Percentiles rank a stretch among this genome's conserved stretches.
Conservation (phyloP, 2,888 invertebrate species). For the Crossocerus cetratus region DNA sequence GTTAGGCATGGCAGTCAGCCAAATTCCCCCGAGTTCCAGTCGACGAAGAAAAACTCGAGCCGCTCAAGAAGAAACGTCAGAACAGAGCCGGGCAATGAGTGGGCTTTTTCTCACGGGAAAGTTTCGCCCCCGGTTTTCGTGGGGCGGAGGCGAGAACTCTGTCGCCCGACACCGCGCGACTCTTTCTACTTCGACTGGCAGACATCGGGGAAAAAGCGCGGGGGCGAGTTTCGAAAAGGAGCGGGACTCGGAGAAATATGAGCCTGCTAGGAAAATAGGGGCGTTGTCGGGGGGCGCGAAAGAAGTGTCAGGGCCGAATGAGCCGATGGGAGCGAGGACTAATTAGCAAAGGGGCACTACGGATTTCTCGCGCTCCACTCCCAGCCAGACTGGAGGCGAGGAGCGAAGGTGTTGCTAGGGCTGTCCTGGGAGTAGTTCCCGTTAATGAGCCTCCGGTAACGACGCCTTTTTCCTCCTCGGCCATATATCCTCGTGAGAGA, state of each 20-base stretch:
- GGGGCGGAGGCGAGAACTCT: background rate
- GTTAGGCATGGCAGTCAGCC: slow-evolving; percentile 53
- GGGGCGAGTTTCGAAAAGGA: background rate
- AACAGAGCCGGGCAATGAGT: slow-evolving; percentile 4
- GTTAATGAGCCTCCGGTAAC: slow-evolving; percentile 73
- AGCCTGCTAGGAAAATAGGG: slow-evolving; percentile 5
- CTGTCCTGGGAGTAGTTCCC: slow-evolving; percentile 70
- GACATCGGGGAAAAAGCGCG: background rate
- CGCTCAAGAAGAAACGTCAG: slow-evolving; percentile 2
- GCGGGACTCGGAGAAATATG: slow-evolving; percentile 16
- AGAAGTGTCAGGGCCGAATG: slow-evolving; percentile 32
- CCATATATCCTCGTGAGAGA: slow-evolving; percentile 60
- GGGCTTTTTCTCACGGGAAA: background rate
- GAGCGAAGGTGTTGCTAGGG: slow-evolving; percentile 64
- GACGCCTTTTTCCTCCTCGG: slow-evolving; percentile 66
- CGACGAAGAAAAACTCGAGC: slow-evolving; percentile 1
- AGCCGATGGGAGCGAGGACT: slow-evolving; percentile 45
- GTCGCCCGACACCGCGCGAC: too few species aligned
- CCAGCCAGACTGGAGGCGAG: slow-evolving; percentile 29
- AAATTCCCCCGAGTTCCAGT: slow-evolving; percentile 41
- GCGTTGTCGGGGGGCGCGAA: slow-evolving; percentile 13
- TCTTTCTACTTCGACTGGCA: background rate
- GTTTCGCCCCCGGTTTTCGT: background rate
- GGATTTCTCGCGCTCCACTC: slow-evolving; percentile 30
- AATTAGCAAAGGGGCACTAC: slow-evolving; percentile 67